These are phyloP conservation scores for Syngnathoides biaculeatus DNA, from an alignment of 2,113 vertebrate species.

Conservation along the genomic window DNA sequence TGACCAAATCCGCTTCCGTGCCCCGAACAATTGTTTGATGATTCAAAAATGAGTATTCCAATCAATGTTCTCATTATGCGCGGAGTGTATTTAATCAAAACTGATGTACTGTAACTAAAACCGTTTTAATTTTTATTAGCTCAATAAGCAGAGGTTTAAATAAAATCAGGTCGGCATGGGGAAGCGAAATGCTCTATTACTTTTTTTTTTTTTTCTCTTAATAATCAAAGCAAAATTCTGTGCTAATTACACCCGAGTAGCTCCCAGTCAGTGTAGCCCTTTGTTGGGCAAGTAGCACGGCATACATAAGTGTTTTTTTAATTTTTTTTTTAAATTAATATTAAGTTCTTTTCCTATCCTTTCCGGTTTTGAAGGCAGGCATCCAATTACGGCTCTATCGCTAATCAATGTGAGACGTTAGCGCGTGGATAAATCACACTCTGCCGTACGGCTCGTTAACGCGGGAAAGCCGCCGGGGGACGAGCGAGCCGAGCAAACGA, in stretches of 20 bases:
- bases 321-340: neutral
- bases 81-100: slow-evolving; percentile 37
- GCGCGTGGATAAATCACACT: slow-evolving; percentile 70
- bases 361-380: slow-evolving; percentile 44
- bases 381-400: slow-evolving; percentile 65
- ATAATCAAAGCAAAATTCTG: slow-evolving; percentile 65
- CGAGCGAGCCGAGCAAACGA: slow-evolving; percentile 51
- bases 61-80: too few species aligned
- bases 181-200: slow-evolving; percentile 53
- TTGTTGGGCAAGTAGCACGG: neutral
- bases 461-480: slow-evolving; percentile 53
- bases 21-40: too few species aligned
- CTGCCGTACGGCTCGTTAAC: slow-evolving; percentile 65
- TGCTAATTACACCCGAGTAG: slow-evolving; percentile 68
- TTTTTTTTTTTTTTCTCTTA: slow-evolving; percentile 58
- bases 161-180: slow-evolving; percentile 60
- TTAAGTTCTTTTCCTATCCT: slow-evolving; percentile 15
- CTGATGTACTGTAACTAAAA: slow-evolving; percentile 24
- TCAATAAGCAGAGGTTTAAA: slow-evolving; percentile 57
- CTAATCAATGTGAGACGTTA: slow-evolving; percentile 73
- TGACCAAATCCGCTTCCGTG: too few species aligned
- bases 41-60: too few species aligned
- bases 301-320: neutral
- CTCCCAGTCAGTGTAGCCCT: slow-evolving; percentile 61
- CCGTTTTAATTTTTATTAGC: slow-evolving; percentile 63